Conservation (phyloP, 1,140 invertebrate genomes). For the Trachymyrmex septentrionalis region DNA sequence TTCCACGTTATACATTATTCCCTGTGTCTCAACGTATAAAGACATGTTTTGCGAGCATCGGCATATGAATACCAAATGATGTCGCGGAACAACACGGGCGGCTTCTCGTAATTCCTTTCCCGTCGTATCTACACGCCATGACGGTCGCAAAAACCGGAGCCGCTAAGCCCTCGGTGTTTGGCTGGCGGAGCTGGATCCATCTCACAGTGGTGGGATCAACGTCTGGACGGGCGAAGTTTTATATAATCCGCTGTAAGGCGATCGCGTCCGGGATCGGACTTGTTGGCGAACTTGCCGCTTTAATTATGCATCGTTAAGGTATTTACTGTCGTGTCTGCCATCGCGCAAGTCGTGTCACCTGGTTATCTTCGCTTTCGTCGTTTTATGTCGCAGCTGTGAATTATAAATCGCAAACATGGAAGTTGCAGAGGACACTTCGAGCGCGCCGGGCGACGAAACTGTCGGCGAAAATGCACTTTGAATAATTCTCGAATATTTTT, state of each 20-base stretch:
- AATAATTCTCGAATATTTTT: not conserved
- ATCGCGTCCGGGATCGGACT: constrained; percentile 26
- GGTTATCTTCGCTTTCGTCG: not conserved
- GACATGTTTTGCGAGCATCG: constrained; percentile 52
- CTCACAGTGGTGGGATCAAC: constrained; percentile 53
- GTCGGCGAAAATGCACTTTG: not conserved
- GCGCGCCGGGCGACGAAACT: not conserved
- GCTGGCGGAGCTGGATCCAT: constrained; percentile 18
- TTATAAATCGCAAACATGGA: not conserved
- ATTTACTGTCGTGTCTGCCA: not conserved
- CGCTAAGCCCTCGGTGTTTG: constrained; percentile 33
- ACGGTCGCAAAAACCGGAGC: constrained; percentile 23
- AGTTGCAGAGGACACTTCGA: not conserved
- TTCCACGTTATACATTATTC: constrained; percentile 54
- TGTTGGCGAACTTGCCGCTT: constrained; percentile 19
- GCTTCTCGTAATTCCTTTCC: constrained; percentile 38
- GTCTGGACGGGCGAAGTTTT: constrained; percentile 49
- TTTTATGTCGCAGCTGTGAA: constrained; percentile 12
- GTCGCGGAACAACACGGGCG: not conserved
- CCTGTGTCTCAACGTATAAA: constrained; percentile 36
- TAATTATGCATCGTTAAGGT: constrained; percentile 51
- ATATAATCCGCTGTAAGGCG: constrained; percentile 57
- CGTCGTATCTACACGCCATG: constrained; percentile 18
- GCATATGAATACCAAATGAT: constrained; percentile 67
- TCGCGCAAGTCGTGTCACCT: not conserved